Evolutionary conservation across 2,888 invertebrate genomes (phyloP), one percentile per base, ranked within the genome.

Genomic region (Panopea generosa): DNA sequence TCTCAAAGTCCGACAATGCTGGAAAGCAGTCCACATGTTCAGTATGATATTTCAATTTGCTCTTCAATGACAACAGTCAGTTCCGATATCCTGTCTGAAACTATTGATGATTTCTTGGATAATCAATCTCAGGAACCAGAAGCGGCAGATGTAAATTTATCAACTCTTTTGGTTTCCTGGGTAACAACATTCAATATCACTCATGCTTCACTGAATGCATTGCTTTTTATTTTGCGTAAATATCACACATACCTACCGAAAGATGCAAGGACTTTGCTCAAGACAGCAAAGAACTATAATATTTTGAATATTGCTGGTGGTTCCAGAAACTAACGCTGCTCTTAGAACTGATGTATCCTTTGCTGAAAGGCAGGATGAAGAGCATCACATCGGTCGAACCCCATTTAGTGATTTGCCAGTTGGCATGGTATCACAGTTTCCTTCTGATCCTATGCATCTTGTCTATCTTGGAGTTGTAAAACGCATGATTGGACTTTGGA

Each of bases 391-490:
- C 53, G 83, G 81, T 2, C 26, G 9, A 20, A 78, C 83, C 22
- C 83, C 84, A 27, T 67, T 82, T 7, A 40, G 14, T 29, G 53
- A 71, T 11, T 27, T 83, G 18, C 20, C 71, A 22, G 50, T 87
- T 53, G 79, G 84, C 1, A 62, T 85, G 72, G 76, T 87, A 11
- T 33, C 72, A 16, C 73, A 83, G 47, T 84, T 90, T 77, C 84
- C 86, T 6, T 47, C 89, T 9, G 89, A 91, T 68, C 87, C 86
- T 55, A 90, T 91, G 90, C 90, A 91, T 66, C 76, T 86, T 7
- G 83, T 87, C 3, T 89, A 87, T 53, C 59, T 89, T 9, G 90
- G 90, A 60, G 86, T 90, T 2, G 67, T 78, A 43, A 84, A 75
- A 68, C 61, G 78, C 16, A 24, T 86, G 4, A 26, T 87, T 24